Evolutionary conservation across 2,888 invertebrate genomes (phyloP).

Genomic region (Synanthedon myopaeformis): DNA sequence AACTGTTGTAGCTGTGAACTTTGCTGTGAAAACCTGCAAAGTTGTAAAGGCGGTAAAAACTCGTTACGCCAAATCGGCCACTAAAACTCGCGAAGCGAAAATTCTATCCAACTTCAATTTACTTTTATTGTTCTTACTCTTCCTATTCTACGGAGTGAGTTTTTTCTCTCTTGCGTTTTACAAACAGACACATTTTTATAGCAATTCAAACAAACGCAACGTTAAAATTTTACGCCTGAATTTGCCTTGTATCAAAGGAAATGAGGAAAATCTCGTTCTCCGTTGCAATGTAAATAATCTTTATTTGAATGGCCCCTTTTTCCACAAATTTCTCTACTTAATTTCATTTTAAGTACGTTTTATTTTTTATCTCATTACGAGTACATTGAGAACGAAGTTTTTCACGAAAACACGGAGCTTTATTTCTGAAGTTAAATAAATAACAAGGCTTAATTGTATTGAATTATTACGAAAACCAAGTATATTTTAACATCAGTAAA

Average conservation of each 20-base stretch:
- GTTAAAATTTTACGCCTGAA: constrained; percentile 41
- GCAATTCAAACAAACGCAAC: constrained; percentile 38
- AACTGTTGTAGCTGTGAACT: constrained; percentile 36
- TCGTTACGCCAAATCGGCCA: constrained; percentile 66
- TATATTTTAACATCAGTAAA: too few relatives aligned
- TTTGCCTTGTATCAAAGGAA: constrained; percentile 37
- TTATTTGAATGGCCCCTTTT: constrained; percentile 27
- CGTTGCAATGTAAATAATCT: constrained; percentile 27
- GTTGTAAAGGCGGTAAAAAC: constrained; percentile 65
- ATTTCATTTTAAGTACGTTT: constrained; percentile 6
- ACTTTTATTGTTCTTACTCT: constrained; percentile 65
- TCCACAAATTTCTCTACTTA: constrained; percentile 5
- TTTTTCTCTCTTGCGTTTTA: constrained; percentile 36
- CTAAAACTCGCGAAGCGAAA: constrained; percentile 67
- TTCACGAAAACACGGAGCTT: too few relatives aligned
- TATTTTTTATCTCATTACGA: neutral
- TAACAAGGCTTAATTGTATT: too few relatives aligned
- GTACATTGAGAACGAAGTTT: too few relatives aligned
- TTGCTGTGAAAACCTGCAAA: constrained; percentile 43
- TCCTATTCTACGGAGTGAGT: constrained; percentile 43
- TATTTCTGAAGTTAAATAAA: neutral
- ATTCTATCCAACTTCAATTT: constrained; percentile 68
- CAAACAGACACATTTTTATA: constrained; percentile 51
- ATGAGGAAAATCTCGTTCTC: constrained; percentile 24
- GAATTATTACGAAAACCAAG: too few relatives aligned